Conservation (phyloP, 2,888 invertebrate genomes). For the Dryobotodes eremita region DNA sequence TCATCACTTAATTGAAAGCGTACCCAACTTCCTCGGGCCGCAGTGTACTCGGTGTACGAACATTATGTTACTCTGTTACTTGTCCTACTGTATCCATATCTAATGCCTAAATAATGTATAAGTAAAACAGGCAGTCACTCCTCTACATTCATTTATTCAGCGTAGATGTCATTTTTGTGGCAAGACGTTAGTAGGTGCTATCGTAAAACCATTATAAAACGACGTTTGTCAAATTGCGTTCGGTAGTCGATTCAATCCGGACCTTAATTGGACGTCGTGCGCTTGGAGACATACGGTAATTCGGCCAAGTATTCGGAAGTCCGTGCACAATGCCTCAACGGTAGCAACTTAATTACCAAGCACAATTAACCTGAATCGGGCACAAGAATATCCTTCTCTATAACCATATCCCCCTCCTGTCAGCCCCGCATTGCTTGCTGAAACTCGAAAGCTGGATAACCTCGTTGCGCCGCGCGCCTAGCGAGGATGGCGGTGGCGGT, state of each 20-base stretch:
- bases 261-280: background rate
- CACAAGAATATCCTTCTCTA: constrained; percentile 63
- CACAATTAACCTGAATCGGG: constrained; percentile 72
- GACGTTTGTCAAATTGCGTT: background rate
- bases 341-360: constrained; percentile 68
- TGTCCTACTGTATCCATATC: background rate
- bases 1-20: constrained; percentile 56
- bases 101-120: too few relatives aligned
- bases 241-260: background rate
- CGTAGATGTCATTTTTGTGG: background rate
- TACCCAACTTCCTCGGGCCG: background rate
- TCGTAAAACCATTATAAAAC: background rate
- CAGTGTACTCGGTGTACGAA: too few relatives aligned
- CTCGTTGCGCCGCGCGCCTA: constrained; percentile 19
- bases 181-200: background rate
- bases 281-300: background rate
- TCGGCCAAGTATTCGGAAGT: constrained; percentile 1
- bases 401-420: background rate
- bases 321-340: background rate
- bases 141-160: background rate
- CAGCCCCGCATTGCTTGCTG: constrained; percentile 3
- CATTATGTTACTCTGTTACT: background rate
- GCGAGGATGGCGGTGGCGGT: too few relatives aligned
- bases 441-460: constrained; percentile 39
- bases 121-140: background rate